Evolutionary conservation across 2,797 vertebrate species (phyloP).

Genomic region (Dicrostonyx torquatus): DNA sequence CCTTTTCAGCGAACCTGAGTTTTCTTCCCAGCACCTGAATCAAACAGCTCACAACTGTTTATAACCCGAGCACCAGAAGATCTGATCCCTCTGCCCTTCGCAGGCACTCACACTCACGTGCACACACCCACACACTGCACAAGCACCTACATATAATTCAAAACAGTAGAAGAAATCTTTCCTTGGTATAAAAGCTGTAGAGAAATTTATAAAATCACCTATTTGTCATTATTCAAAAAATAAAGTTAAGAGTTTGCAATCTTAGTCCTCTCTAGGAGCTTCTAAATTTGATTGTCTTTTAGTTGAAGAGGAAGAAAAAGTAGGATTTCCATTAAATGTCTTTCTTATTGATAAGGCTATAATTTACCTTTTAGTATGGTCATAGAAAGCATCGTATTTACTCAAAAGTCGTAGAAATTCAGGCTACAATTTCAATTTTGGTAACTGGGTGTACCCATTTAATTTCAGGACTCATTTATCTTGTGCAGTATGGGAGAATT

Average conservation of each 20-base stretch:
- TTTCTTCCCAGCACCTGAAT: neutral
- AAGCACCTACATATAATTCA: neutral
- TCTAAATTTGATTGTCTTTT: neutral
- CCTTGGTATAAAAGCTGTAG: neutral
- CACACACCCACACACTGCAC: neutral
- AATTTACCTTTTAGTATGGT: neutral
- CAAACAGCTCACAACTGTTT: neutral
- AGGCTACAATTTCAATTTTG: constrained; percentile 3
- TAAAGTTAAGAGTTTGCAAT: neutral
- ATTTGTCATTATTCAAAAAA: constrained; percentile 30
- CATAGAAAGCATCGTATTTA: constrained; percentile 1
- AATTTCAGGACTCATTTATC: neutral
- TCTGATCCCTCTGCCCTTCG: neutral
- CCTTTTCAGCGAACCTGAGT: neutral
- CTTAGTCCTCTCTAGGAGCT: neutral
- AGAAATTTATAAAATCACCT: neutral
- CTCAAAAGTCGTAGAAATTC: neutral
- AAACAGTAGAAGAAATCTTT: neutral
- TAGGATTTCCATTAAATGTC: constrained; percentile 7
- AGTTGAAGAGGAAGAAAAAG: constrained; percentile 6
- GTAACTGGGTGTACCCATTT: neutral
- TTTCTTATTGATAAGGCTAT: neutral
- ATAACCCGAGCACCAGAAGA: neutral
- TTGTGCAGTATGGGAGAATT: neutral
- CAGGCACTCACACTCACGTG: no score